A percentile compares a stretch with the other conserved stretches of the same genome.
These are phyloP conservation scores for Adelognathus sp. DNA, from an alignment of 2,888 invertebrate genomes.

Conservation along the genomic window DNA sequence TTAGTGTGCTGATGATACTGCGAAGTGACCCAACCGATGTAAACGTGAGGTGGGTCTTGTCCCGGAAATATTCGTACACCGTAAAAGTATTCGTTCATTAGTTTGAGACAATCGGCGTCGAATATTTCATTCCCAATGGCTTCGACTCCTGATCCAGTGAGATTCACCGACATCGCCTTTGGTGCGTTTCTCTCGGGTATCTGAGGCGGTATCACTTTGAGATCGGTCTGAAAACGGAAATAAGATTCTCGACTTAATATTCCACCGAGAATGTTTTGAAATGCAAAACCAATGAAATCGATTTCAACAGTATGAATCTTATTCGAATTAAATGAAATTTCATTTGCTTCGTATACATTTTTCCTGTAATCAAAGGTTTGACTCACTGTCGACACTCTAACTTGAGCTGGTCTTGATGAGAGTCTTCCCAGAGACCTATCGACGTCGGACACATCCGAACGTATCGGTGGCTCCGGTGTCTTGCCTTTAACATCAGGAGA, in stretches of 20 bases:
- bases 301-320: too few relatives aligned
- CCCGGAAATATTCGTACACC: conserved; percentile 94
- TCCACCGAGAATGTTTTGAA: not conserved
- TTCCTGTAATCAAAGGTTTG: not conserved
- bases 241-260: too few relatives aligned
- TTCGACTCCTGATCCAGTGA: conserved; percentile 88
- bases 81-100: conserved; percentile 99
- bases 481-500: conserved; percentile 84
- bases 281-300: conserved; percentile 9
- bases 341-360: too few relatives aligned
- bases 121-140: conserved; percentile 93
- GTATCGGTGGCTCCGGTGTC: conserved; percentile 86
- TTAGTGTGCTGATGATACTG: conserved; percentile 96
- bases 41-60: conserved; percentile 96
- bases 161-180: conserved; percentile 88
- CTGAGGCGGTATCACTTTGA: conserved; percentile 85
- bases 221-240: conserved; percentile 84
- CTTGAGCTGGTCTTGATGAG: conserved; percentile 74
- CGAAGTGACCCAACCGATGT: conserved; percentile 99
- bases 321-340: too few relatives aligned
- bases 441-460: conserved; percentile 74
- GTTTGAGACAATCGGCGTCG: conserved; percentile 92
- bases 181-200: conserved; percentile 86
- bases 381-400: conserved; percentile 79
- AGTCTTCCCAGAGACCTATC: conserved; percentile 68